Conservation (phyloP, 2,797 vertebrate genomes). For the Chelon labrosus region DNA sequence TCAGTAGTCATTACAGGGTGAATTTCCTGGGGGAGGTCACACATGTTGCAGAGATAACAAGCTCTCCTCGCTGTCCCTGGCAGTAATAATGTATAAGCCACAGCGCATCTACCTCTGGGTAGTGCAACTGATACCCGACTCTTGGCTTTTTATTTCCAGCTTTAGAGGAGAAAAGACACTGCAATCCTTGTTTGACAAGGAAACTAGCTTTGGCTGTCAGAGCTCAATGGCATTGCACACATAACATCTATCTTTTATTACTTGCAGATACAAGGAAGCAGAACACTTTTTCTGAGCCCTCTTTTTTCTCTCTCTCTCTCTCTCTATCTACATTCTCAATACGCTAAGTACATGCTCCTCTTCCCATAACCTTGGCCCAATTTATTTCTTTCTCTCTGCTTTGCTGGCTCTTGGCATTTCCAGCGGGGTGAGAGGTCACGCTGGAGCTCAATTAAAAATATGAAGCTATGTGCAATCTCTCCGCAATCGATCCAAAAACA, state of each 20-base stretch:
- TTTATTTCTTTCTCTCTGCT: conserved; percentile 63
- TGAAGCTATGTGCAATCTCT: conserved; percentile 70
- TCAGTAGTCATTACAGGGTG: conserved; percentile 54
- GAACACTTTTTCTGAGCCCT: conserved; percentile 14
- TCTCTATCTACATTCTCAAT: conserved; percentile 17
- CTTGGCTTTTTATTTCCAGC: conserved; percentile 41
- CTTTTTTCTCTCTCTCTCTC: background rate
- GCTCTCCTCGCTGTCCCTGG: conserved; percentile 46
- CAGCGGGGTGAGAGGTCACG: conserved; percentile 63
- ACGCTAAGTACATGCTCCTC: conserved; percentile 61
- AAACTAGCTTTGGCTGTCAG: conserved; percentile 55
- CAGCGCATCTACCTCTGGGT: conserved; percentile 36
- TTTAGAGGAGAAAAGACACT: conserved; percentile 49
- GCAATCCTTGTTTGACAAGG: conserved; percentile 62
- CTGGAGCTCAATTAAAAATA: conserved; percentile 83
- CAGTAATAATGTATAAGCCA: conserved; percentile 66
- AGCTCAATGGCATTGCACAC: conserved; percentile 41
- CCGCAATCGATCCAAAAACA: conserved; percentile 81
- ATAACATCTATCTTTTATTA: conserved; percentile 62
- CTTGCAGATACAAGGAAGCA: conserved; percentile 25
- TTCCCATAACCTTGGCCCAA: conserved; percentile 81
- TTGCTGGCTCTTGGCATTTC: conserved; percentile 69
- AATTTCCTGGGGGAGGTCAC: conserved; percentile 61
- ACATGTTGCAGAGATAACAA: conserved; percentile 71
- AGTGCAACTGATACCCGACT: conserved; percentile 34